These are phyloP conservation scores for Epizoanthus ramosus DNA, from an alignment of 92 coral and sea anemone genomes.

Conservation along the genomic window DNA sequence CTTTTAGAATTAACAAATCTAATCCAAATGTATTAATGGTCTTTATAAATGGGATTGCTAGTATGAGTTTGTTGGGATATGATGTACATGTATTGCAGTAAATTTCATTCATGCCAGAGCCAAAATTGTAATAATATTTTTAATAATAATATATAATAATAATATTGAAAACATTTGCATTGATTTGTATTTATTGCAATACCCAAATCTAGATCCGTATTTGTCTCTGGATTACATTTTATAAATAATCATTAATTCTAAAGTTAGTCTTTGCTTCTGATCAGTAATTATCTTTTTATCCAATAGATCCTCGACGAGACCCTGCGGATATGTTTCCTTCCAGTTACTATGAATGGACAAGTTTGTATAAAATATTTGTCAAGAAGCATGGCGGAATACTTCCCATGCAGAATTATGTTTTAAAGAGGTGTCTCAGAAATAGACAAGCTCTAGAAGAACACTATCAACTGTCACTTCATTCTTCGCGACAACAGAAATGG, in stretches of 20 bases:
- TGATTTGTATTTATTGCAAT: no score
- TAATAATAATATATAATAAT: no score
- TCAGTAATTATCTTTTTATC: neutral
- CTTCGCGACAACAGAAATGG: slow-evolving; percentile 99
- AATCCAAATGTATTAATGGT: no score
- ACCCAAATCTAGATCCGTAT: no score
- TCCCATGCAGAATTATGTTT: slow-evolving; percentile 96
- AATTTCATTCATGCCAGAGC: no score
- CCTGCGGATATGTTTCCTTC: slow-evolving; percentile 89
- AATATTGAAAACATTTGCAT: no score
- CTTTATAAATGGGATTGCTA: no score
- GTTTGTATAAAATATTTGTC: slow-evolving; percentile 95
- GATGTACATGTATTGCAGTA: no score
- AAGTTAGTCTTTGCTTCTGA: neutral
- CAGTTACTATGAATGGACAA: slow-evolving; percentile 98
- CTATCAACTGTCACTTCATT: slow-evolving; percentile 94
- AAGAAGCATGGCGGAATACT: slow-evolving; percentile 94
- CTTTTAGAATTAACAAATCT: no score
- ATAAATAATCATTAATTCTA: neutral
- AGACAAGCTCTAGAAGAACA: slow-evolving; percentile 99
- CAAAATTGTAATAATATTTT: no score
- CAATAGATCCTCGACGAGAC: slow-evolving; percentile 39
- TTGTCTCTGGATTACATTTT: no score
- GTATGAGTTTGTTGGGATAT: no score
- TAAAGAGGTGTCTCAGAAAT: slow-evolving; percentile 95